Evolutionary conservation across 37 sponge, comb jelly and placozoan species (phyloP).

Genomic region (Spongilla lacustris): DNA sequence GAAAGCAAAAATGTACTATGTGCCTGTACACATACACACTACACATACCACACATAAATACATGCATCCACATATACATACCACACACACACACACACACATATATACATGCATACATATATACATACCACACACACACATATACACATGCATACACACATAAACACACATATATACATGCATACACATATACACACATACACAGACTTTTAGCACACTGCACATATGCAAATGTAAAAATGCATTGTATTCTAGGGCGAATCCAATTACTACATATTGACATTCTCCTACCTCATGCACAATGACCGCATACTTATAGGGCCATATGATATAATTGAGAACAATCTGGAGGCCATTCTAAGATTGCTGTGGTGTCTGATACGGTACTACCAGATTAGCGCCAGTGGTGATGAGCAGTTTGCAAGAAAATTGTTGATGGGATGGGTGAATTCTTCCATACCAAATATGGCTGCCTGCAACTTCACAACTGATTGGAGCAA

Average conservation of each 20-base stretch:
- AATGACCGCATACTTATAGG: too few species aligned
- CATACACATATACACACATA: conserved; percentile 9
- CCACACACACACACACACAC: too few species aligned
- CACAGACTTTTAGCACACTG: background rate
- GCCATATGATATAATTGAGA: conserved; percentile 60
- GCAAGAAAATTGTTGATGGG: conserved; percentile 24
- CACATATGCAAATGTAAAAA: too few species aligned
- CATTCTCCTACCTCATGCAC: too few species aligned
- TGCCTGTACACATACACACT: too few species aligned
- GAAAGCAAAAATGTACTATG: too few species aligned
- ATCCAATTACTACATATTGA: too few species aligned
- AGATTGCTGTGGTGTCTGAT: conserved; percentile 73
- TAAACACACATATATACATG: background rate
- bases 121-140: background rate
- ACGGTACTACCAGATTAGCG: conserved; percentile 49
- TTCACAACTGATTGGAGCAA: conserved; percentile 76
- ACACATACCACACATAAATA: too few species aligned
- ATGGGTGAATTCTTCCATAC: conserved; percentile 69
- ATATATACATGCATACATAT: background rate
- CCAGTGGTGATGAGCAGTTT: too few species aligned
- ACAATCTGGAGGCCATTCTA: conserved; percentile 50
- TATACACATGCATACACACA: conserved; percentile 20
- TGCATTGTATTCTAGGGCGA: too few species aligned
- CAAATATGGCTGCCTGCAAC: conserved; percentile 31
- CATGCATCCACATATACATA: too few species aligned